Evolutionary conservation across 2,888 invertebrate species (phyloP), one percentile per base, ranked within the genome.

Genomic region (Drosophila lutescens): DNA sequence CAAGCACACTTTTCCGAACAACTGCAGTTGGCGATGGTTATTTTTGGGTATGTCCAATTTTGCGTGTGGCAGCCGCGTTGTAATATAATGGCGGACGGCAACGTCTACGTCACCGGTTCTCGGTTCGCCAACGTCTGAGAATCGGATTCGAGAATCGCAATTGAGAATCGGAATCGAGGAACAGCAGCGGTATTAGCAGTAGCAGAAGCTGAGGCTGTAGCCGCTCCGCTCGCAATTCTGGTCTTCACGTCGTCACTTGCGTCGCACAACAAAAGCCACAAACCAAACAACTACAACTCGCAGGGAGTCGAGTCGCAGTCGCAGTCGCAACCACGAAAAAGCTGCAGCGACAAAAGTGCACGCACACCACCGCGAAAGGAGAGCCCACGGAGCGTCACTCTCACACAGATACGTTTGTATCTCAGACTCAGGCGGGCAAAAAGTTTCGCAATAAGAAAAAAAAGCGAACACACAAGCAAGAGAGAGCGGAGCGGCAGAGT

Each of bases 31-130:
- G 51, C 55, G 61, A 51, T 13, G 41, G 53, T 54, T 70, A 47
- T 71, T 71, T 66, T 66, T 51, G 65, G 66, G 40, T 34, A 41
- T 59, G 30, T 51, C 53, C 59, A 59, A 76, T 73, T 26, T 63
- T 68, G 70, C 72, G 72, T 89, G 83, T 87, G 87, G 89, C 76
- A 88, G 89, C 91, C 90, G 90, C 91, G 91, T 90, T 91, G 91
- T 91, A 91, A 92, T 92, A 79, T 92, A 80, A 91, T 91, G 91
- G 92, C 91, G 91, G 91, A 91, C 91, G 91, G 92, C 49, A 49
- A 49, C 49, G 49, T 49, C 91, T 92, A 92, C 92, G 92, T 92
- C 92, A 92, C 91, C 92, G 92, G 90, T 88, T 89, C 89, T 82
- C 79, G 62, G 77, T 74, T 90, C 87, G 87, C 88, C 83, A 77